Evolutionary conservation across 2,797 vertebrate species (phyloP), one percentile per base, ranked within the genome.

Genomic region (Hephaestus fuliginosus): DNA sequence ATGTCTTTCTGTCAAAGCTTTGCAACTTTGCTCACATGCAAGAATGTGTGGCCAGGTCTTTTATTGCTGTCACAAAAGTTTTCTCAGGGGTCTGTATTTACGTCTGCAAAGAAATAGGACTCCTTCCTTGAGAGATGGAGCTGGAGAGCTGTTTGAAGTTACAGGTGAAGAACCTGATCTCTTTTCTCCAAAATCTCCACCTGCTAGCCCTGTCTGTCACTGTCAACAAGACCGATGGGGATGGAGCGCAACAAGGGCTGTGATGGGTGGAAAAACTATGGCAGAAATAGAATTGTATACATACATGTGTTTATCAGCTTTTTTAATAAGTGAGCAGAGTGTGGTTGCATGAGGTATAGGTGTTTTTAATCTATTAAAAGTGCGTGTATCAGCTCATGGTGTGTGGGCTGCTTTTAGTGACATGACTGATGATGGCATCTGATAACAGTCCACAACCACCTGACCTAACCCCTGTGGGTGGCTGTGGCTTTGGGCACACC

Each of bases 111-210:
- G 86, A 88, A 92, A 91, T 41, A 65, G 43, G 82, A 91, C 83
- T 86, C 88, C 81, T 22, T 79, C 39, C 20, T 60, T 60, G 51
- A 71, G 70, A 82, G 58, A 81, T 64, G 73, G 36, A 39, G 65
- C 78, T 48, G 56, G 17, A 39, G 72, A 89, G 65, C 56, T 89
- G 88, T 92, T 94, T 92, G 89, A 93, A 89, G 89, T 89, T 84
- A 86, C 89, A 90, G 89, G 86, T 91, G 79, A 74, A 89, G 86
- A 91, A 92, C 78, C 65, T 55, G 83, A 93, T 89, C 81, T 84
- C 64, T 76, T 56, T 67, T 74, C 87, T 68, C 68, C 61, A 72
- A 91, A 85, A 88, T 82, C 71, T 89, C 58, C 83, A 83, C 82
- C 86, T 81, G 89, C 83, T 77, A 43, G 48, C 56, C 51, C 57